Evolutionary conservation across 2,113 vertebrate genomes (phyloP).

Genomic region (Mixornis gularis): DNA sequence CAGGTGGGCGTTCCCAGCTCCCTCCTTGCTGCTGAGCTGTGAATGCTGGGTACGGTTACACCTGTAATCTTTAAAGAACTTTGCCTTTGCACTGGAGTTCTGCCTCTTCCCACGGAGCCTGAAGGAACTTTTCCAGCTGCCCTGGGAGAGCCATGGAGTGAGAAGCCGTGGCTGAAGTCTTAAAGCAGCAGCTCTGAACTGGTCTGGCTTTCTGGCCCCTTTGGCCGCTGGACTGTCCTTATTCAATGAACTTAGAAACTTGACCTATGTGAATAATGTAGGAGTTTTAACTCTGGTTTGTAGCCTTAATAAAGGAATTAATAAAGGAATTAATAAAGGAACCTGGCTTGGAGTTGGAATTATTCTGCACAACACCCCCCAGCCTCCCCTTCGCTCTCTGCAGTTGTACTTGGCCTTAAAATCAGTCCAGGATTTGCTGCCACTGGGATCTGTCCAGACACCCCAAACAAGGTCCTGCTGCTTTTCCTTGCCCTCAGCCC

Average conservation of each 20-base stretch:
- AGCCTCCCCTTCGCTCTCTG: not conserved
- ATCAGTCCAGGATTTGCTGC: fast-evolving
- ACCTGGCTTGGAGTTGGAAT: not conserved
- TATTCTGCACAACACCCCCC: not conserved
- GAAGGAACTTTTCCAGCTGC: not conserved
- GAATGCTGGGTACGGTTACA: not conserved
- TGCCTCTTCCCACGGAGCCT: fast-evolving
- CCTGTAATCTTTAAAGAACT: not conserved
- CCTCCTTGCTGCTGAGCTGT: not conserved
- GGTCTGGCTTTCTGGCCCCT: not conserved
- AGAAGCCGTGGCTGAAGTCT: not conserved
- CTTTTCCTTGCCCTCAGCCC: not conserved
- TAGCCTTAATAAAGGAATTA: not conserved
- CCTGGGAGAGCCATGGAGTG: not conserved
- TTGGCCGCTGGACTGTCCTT: not conserved
- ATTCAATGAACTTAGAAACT: not conserved
- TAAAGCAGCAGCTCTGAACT: not conserved
- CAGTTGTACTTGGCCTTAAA: not conserved
- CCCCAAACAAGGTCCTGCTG: fast-evolving
- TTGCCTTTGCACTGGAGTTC: not conserved
- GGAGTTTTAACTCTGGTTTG: not conserved
- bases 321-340: not conserved
- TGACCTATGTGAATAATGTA: not conserved
- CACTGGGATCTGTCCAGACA: fast-evolving
- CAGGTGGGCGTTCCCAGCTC: not conserved